Conservation (phyloP, 2,797 vertebrate species). For the Coluber constrictor region DNA sequence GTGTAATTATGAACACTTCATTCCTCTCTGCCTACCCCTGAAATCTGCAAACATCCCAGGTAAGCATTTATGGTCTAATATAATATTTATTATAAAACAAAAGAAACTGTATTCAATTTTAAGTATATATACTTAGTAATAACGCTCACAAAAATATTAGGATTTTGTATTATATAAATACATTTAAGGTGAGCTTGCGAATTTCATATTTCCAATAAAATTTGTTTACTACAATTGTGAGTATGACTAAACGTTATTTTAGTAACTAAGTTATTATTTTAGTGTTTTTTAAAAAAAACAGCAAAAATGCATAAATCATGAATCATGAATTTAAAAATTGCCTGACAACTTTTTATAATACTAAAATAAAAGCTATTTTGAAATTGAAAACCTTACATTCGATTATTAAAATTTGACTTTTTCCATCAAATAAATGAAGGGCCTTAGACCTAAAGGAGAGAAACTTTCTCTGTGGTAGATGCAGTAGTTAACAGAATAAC, state of each 20-base stretch:
- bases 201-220: not conserved
- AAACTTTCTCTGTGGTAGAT: not conserved
- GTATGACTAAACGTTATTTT: not conserved
- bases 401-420: not conserved
- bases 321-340: not conserved
- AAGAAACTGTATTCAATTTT: not conserved
- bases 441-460: not conserved
- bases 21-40: slow-evolving; percentile 91
- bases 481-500: not conserved
- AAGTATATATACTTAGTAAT: not conserved
- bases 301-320: not conserved
- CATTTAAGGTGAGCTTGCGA: not conserved
- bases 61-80: slow-evolving; percentile 56
- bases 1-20: slow-evolving; percentile 96
- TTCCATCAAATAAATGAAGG: not conserved
- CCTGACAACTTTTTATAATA: not conserved
- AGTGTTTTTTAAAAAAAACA: not conserved
- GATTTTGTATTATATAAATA: not conserved
- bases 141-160: not conserved
- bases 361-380: not conserved
- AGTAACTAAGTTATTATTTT: not conserved
- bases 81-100: accelerated
- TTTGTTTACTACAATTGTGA: not conserved
- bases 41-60: slow-evolving; percentile 89
- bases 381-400: not conserved